Evolutionary conservation across 2,888 invertebrate genomes (phyloP), one percentile per base, ranked within the genome.

Genomic region (Iphiclides podalirius): DNA sequence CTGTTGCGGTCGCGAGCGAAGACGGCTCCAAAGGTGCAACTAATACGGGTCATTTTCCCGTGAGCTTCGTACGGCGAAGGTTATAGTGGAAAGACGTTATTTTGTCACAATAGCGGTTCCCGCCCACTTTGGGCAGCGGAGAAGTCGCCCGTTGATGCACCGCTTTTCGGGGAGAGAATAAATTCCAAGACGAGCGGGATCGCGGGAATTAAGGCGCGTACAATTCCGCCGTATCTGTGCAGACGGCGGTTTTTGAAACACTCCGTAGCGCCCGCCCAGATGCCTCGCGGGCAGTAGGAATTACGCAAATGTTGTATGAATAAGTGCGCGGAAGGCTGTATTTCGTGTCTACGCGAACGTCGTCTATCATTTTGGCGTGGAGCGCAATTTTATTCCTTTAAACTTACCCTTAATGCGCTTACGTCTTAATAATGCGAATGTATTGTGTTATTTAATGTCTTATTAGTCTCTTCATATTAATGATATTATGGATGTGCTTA

Each of bases 81-180:
- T 79, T 81, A 79, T 75, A 79, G 79, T 79, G 73, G 77, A 74
- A 77, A 80, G 83, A 83, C 82, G 79, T 84, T 84, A 87, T 88
- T 87, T 86, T 85, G 86, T 88, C 83, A 88, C 88, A 88, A 87
- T 87, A 79, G 84, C 79, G 73, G 79, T 79, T 75, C 72, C 82
- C 87, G 79, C 88, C 86, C 85, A 88, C 86, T 78, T 77, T 64
- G 68, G 73, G 72, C 74, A 74, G 78, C 73, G 74, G 75, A 72
- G 72, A n/a, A n/a, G n/a, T n/a, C n/a, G n/a, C n/a, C 79, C 75
- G 70, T 81, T 86, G 88, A 86, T 87, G 87, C 86, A 87, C 79
- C 78, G 85, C 84, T 86, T 84, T 80, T 44, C 11, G 31, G 42
- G 81, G 77, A 75, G 78, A 74, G 83, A 83, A 88, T 88, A 88